Conservation (phyloP, 1,140 invertebrate genomes). For the Drosophila sturtevanti region DNA sequence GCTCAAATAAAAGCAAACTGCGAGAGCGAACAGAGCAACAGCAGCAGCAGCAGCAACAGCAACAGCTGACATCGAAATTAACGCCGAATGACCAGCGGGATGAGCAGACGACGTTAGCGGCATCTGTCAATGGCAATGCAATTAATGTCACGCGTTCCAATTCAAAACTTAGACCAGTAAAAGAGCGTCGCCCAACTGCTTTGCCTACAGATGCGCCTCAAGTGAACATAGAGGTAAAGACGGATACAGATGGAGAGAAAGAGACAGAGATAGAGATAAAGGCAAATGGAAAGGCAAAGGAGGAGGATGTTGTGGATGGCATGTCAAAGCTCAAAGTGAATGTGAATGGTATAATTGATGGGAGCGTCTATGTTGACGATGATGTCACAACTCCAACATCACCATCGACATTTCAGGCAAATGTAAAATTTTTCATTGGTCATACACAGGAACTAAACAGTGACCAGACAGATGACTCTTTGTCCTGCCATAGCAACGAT, state of each 20-base stretch:
- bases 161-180: conserved; percentile 78
- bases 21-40: conserved; percentile 23
- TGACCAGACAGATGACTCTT: conserved; percentile 59
- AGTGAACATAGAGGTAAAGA: conserved; percentile 35
- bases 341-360: conserved; percentile 79
- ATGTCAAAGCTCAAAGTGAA: conserved; percentile 66
- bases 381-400: conserved; percentile 33
- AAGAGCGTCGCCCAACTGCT: conserved; percentile 74
- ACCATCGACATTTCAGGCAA: conserved; percentile 29
- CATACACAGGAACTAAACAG: conserved; percentile 67
- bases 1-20: conserved; percentile 39
- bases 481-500: conserved; percentile 67
- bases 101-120: conserved; percentile 2
- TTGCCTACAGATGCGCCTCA: conserved; percentile 67
- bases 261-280: neutral
- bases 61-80: neutral
- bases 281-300: neutral
- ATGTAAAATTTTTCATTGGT: conserved; percentile 81
- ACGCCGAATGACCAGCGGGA: neutral
- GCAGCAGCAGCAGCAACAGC: neutral
- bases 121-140: conserved; percentile 57
- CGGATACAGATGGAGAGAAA: neutral
- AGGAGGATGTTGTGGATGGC: conserved; percentile 35
- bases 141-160: conserved; percentile 70
- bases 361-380: conserved; percentile 42